These are phyloP conservation scores for Montifringilla adamsi DNA, from an alignment of 2,113 vertebrate genomes.

Conservation along the genomic window DNA sequence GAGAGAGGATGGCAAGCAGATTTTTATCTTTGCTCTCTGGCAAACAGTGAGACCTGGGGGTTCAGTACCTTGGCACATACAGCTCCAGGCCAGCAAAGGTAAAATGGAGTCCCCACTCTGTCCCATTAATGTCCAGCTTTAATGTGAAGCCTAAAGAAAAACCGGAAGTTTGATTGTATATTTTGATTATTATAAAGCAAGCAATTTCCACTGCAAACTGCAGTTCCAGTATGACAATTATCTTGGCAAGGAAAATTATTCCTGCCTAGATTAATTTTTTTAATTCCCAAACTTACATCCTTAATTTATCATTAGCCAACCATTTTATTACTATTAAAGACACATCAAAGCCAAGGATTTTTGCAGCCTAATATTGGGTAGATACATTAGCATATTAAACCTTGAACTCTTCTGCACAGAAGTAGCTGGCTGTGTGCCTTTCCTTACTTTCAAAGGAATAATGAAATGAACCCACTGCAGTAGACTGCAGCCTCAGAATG, in stretches of 20 bases:
- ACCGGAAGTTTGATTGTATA: neutral
- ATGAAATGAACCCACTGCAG: neutral
- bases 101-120: neutral
- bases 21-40: neutral
- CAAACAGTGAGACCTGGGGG: neutral
- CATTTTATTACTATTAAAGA: slow-evolving; percentile 29
- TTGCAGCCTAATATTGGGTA: neutral
- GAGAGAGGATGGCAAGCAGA: neutral
- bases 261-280: neutral
- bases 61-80: neutral
- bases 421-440: neutral
- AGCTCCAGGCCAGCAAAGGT: neutral
- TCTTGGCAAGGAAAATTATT: neutral
- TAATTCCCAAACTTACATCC: neutral
- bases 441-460: neutral
- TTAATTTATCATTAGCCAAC: slow-evolving; percentile 31
- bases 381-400: slow-evolving; percentile 11
- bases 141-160: neutral
- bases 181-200: neutral
- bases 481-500: neutral
- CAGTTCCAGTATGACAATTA: neutral
- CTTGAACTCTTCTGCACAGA: neutral
- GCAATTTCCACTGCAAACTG: slow-evolving; percentile 1
- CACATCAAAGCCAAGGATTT: slow-evolving; percentile 8
- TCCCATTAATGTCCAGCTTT: neutral